These are phyloP conservation scores for Euphonia xanthogaster DNA, from an alignment of 2,797 vertebrate genomes.

Conservation along the genomic window DNA sequence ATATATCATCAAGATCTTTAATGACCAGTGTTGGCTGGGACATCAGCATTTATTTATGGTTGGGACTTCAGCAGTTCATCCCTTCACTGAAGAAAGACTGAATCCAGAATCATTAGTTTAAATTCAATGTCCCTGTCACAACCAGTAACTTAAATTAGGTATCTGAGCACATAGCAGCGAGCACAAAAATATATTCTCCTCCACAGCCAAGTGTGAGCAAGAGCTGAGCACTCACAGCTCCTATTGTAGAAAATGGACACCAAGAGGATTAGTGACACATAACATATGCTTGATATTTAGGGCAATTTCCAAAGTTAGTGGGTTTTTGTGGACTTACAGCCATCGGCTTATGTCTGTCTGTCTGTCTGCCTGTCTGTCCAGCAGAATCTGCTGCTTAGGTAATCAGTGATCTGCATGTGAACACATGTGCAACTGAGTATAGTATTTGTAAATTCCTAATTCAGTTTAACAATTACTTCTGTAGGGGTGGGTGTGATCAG, in stretches of 20 bases:
- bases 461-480: not conserved
- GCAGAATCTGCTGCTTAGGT: not conserved
- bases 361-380: not conserved
- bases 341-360: not conserved
- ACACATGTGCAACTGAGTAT: not conserved
- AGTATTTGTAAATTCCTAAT: not conserved
- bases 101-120: not conserved
- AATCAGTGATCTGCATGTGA: not conserved
- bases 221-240: not conserved
- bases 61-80: not conserved
- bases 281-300: not conserved
- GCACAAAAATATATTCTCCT: not conserved
- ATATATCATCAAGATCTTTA: not conserved
- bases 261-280: not conserved
- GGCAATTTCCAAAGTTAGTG: not conserved
- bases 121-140: constrained; percentile 22
- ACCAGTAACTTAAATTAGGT: constrained; percentile 16
- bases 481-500: not conserved
- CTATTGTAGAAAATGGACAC: not conserved
- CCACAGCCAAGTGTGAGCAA: not conserved
- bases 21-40: not conserved
- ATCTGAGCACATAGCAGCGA: not conserved
- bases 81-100: not conserved
- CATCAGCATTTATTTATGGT: not conserved
- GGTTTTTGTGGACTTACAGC: not conserved